A percentile compares a stretch with the other conserved stretches of the same genome.
Conservation (phyloP, 2,113 vertebrate genomes). For the Notiomystis cincta region DNA sequence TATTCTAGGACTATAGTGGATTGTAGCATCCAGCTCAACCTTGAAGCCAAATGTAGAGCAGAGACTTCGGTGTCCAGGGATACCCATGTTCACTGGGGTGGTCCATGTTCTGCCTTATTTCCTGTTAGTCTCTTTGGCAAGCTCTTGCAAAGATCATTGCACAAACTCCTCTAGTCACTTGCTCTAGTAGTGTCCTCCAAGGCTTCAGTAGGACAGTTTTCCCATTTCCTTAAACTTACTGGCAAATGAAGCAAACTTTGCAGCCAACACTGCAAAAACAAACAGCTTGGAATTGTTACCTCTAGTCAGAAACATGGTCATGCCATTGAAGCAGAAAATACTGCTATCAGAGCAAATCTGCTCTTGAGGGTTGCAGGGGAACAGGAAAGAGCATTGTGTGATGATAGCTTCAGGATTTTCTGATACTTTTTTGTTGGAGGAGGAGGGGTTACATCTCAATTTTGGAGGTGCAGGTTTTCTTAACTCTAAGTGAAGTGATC, state of each 20-base stretch:
- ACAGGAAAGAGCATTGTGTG: not conserved
- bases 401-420: not conserved
- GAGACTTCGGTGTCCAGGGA: not conserved
- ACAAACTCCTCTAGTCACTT: not conserved
- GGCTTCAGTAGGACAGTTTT: not conserved
- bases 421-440: not conserved
- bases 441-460: not conserved
- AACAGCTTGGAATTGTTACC: fast-evolving
- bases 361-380: not conserved
- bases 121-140: not conserved
- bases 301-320: not conserved
- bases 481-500: not conserved
- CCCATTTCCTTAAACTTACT: not conserved
- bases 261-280: not conserved
- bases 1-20: not conserved
- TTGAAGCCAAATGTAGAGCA: not conserved
- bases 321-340: not conserved
- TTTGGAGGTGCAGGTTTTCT: not conserved
- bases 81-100: not conserved
- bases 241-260: not conserved
- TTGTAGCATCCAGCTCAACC: not conserved
- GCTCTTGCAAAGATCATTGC: not conserved
- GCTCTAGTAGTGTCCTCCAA: not conserved
- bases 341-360: not conserved
- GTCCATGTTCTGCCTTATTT: not conserved